A percentile compares a stretch with the other conserved stretches of the same genome.
phyloP scores from a whole-genome alignment of 2,113 vertebrate genomes.

The Sula dactylatra region DNA sequence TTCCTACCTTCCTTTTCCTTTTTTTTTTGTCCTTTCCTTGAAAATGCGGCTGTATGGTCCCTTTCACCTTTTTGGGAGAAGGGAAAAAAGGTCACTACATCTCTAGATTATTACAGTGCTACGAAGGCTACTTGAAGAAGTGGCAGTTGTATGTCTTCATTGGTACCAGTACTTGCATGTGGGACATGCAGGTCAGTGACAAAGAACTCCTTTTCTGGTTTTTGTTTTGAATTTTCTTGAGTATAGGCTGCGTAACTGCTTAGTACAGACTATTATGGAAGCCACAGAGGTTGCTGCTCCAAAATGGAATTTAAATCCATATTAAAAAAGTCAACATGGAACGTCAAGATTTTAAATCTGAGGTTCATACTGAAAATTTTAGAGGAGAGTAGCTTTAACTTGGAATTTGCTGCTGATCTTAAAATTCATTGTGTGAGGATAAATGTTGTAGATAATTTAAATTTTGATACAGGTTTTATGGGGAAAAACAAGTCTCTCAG shows the following conservation, averaged over 20 bases:
- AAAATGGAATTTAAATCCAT: not conserved
- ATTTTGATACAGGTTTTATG: not conserved
- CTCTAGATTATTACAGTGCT: not conserved
- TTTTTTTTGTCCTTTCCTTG: not conserved
- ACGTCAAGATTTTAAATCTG: not conserved
- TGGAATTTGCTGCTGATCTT: not conserved
- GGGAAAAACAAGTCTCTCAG: not conserved
- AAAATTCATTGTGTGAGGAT: not conserved
- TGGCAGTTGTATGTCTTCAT: not conserved
- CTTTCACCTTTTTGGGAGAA: not conserved
- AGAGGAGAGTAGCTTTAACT: not conserved
- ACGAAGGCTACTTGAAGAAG: not conserved
- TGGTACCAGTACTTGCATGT: not conserved
- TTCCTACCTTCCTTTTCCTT: not conserved
- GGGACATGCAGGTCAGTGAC: not conserved
- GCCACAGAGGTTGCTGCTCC: not conserved
- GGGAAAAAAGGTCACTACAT: not conserved
- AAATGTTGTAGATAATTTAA: not conserved
- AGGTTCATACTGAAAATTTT: not conserved
- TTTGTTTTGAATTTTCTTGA: not conserved
- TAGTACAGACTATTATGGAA: not conserved
- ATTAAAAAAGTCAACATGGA: not conserved
- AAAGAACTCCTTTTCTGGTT: not conserved
- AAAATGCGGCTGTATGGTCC: not conserved
- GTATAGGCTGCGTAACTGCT: not conserved